Evolutionary conservation across 1,140 invertebrate genomes (phyloP).

Genomic region (Teleogryllus occipitalis): DNA sequence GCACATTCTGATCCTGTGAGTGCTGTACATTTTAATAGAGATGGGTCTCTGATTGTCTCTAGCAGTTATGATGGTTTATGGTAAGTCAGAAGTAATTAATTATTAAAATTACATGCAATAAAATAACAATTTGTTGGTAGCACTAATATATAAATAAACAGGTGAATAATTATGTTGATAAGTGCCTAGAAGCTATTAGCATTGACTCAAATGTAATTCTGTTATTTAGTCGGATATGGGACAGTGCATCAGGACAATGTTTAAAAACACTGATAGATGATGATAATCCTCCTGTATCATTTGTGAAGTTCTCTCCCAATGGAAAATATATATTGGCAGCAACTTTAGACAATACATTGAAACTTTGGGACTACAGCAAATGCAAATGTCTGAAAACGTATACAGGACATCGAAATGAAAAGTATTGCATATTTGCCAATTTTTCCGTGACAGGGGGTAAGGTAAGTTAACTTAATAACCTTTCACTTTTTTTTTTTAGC

Average conservation of each 20-base stretch:
- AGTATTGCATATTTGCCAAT: conserved; percentile 99
- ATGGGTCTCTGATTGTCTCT: conserved; percentile 96
- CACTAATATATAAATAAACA: no score
- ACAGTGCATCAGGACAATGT: conserved; percentile 97
- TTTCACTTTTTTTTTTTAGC: not conserved
- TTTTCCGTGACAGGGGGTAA: conserved; percentile 99
- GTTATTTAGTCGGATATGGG: conserved; percentile 91
- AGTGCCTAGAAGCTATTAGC: not conserved
- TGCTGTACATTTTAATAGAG: conserved; percentile 96
- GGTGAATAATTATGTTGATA: no score
- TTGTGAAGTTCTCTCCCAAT: conserved; percentile 99
- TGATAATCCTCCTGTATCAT: conserved; percentile 98
- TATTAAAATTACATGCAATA: no score
- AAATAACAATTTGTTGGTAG: no score
- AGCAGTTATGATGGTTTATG: conserved; percentile 99
- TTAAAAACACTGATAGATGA: conserved; percentile 94
- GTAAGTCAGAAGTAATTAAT: conserved; percentile 41
- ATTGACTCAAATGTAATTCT: conserved; percentile 18
- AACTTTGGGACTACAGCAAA: conserved; percentile 99
- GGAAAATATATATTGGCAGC: conserved; percentile 98
- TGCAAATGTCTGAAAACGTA: conserved; percentile 96
- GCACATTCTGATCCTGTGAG: conserved; percentile 99
- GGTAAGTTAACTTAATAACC: conserved; percentile 43
- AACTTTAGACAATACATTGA: conserved; percentile 95
- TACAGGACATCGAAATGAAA: conserved; percentile 96